Evolutionary conservation across 1,140 invertebrate genomes (phyloP), one percentile per base, ranked within the genome.

Genomic region (Drosophila dunni): DNA sequence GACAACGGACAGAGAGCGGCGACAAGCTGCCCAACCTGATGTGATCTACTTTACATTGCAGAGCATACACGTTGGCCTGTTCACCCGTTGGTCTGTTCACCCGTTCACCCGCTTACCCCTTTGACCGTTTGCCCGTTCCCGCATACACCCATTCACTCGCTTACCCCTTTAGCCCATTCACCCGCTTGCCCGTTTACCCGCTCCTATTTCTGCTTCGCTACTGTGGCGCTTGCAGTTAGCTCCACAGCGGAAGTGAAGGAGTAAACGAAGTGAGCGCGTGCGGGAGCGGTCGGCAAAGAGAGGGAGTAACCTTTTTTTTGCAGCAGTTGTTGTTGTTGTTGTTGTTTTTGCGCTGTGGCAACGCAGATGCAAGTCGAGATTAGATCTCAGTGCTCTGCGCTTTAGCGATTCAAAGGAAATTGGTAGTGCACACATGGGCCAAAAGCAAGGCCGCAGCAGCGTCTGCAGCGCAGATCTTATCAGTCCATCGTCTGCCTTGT

Each of bases 21-120:
- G 40, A 42, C 40, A 42, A 13, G 40, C 40, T n/a, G 40, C 40
- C 40, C 40, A 42, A 42, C 40, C 40, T 42, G 65, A 78, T 69
- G 75, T 88, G 84, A 88, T 88, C 84, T 84, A 88, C 83, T 88
- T 89, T 89, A 89, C 84, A 90, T 89, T 79, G 68, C 54, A 38
- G 34, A 44, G 61, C 75, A 74, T 78, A 71, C 51, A 50, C 57
- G 45, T 62, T 65, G 40, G 15, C 29, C 40, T 50, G 51, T 34
- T 70, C 17, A 20, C 24, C 36, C 20, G 7, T 53, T 40, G 1
- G 17, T 10, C 38, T 50, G 51, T 29, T 69, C 2, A 20, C 34
- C 34, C 17, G 7, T 51, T 48, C 54, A 1, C 17, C 17, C 34
- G 10, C 5, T 44, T 36, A 20, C 38, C 7, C 17, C 1, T 17